phyloP scores from a whole-genome alignment of 2,113 vertebrate genomes.

The Anoplopoma fimbria region DNA sequence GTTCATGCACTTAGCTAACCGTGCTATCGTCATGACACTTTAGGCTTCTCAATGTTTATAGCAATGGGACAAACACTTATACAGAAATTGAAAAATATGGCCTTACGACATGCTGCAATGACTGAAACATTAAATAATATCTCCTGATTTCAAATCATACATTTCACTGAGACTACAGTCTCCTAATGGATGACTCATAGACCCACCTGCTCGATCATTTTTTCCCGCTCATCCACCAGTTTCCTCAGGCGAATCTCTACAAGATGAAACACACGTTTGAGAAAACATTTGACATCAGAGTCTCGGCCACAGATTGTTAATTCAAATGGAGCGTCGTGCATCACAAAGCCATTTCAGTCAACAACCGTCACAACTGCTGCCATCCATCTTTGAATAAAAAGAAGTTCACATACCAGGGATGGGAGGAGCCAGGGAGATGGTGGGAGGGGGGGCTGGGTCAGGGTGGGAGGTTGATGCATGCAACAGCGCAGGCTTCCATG shows the following conservation, averaged over 20 bases:
- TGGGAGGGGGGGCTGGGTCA: conserved; percentile 79
- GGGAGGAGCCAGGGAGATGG: conserved; percentile 72
- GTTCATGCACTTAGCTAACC: too few species aligned
- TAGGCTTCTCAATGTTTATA: background rate
- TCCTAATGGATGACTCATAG: too few species aligned
- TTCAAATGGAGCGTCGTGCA: background rate
- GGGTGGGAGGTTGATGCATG: conserved; percentile 86
- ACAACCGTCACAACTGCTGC: conserved; percentile 13
- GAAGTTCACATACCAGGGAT: conserved; percentile 87
- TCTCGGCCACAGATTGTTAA: background rate
- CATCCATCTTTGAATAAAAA: conserved; percentile 58
- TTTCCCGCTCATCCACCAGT: conserved; percentile 92
- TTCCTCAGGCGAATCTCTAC: conserved; percentile 93
- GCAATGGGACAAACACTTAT: background rate
- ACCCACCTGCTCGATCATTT: conserved; percentile 93
- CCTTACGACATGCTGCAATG: background rate
- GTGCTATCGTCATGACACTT: too few species aligned
- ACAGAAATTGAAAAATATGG: background rate
- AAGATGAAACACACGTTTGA: conserved; percentile 62
- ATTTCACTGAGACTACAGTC: background rate
- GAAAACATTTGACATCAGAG: background rate
- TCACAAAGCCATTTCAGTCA: background rate
- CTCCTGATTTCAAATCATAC: too few species aligned
- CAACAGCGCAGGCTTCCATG: conserved; percentile 88
- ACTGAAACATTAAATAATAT: background rate